phyloP scores from a whole-genome alignment of 2,888 invertebrate genomes.

The Tortricodes alternella region DNA sequence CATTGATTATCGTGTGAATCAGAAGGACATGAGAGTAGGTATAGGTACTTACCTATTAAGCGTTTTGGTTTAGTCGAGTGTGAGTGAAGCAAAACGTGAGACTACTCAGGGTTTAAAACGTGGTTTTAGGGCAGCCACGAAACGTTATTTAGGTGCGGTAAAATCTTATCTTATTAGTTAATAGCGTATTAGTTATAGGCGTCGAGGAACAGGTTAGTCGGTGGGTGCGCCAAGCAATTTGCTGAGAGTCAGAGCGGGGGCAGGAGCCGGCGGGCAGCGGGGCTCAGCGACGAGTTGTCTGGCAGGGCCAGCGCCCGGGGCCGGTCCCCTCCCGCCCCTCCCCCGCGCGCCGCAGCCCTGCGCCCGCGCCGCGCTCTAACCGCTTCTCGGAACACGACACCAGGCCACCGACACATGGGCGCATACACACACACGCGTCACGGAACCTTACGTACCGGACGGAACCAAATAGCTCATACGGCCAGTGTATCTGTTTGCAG shows the following conservation, averaged over 20 bases:
- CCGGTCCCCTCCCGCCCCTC: constrained; percentile 34
- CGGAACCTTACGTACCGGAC: constrained; percentile 16
- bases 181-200: constrained; percentile 24
- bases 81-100: too few relatives aligned
- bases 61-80: too few relatives aligned
- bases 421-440: constrained; percentile 42
- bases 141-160: constrained; percentile 5
- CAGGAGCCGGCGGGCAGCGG: constrained; percentile 40
- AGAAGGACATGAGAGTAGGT: too few relatives aligned
- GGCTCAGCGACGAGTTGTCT: constrained; percentile 80
- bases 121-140: too few relatives aligned
- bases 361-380: constrained; percentile 53
- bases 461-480: constrained; percentile 24
- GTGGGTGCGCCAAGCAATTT: constrained; percentile 64
- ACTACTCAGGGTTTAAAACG: too few relatives aligned
- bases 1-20: too few relatives aligned
- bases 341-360: constrained; percentile 42
- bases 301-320: constrained; percentile 59
- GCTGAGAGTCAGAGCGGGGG: constrained; percentile 41
- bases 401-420: constrained; percentile 41
- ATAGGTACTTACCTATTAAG: too few relatives aligned
- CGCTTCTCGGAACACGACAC: constrained; percentile 71
- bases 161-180: constrained; percentile 20
- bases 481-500: not conserved
- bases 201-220: constrained; percentile 54